Percentiles rank a stretch among this genome's conserved stretches.
Evolutionary conservation across 2,888 invertebrate genomes (phyloP).

Genomic region (Acholoe squamosa): DNA sequence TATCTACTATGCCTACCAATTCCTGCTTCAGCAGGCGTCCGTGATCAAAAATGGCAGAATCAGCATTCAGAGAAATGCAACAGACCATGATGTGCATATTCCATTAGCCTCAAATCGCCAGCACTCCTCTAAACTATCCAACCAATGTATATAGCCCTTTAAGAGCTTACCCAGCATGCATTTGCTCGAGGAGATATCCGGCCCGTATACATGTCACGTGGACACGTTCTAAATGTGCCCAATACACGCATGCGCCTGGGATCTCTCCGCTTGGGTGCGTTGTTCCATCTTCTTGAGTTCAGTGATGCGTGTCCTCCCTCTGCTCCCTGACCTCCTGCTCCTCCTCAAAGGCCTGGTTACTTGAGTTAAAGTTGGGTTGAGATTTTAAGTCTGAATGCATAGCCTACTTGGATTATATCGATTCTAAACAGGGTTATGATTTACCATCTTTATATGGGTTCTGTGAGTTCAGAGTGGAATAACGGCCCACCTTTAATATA

Average conservation of each 20-base stretch:
- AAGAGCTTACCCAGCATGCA: not conserved
- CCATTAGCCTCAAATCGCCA: not conserved
- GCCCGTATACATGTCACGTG: not conserved
- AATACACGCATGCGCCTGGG: not conserved
- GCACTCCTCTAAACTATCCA: not conserved
- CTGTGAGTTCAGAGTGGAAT: too few relatives aligned
- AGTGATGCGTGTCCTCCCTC: conserved; percentile 3
- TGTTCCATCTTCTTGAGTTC: not conserved
- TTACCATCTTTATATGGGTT: too few relatives aligned
- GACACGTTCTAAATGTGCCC: not conserved
- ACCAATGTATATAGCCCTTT: not conserved
- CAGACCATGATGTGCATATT: not conserved
- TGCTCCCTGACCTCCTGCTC: not conserved
- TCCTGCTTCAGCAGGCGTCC: too few relatives aligned
- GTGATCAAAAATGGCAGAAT: not conserved
- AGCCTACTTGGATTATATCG: too few relatives aligned
- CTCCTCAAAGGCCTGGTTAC: not conserved
- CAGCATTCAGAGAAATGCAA: not conserved
- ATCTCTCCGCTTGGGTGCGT: not conserved
- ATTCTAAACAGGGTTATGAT: too few relatives aligned
- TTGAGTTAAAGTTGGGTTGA: not conserved
- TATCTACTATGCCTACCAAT: too few relatives aligned
- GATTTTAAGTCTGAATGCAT: too few relatives aligned
- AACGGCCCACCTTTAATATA: too few relatives aligned
- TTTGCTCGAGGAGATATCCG: not conserved